Evolutionary conservation across 2,888 invertebrate genomes (phyloP).

Genomic region (Mechanitis mazaeus): DNA sequence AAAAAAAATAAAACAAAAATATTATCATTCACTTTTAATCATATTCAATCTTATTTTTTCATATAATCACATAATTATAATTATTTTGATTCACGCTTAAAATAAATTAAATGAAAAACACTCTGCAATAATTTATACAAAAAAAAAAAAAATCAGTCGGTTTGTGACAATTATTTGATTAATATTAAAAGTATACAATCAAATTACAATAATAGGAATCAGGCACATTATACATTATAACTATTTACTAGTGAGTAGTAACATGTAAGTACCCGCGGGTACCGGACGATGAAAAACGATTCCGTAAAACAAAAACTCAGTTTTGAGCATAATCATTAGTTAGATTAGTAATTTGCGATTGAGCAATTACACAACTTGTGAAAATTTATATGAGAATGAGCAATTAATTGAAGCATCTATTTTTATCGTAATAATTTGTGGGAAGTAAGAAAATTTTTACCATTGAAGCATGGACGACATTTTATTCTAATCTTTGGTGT

Average conservation of each 20-base stretch:
- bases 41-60: conserved; percentile 71
- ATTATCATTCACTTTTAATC: conserved; percentile 66
- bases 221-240: conserved; percentile 63
- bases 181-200: conserved; percentile 69
- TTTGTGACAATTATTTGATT: conserved; percentile 71
- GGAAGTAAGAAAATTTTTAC: conserved; percentile 44
- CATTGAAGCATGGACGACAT: conserved; percentile 49
- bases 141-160: conserved; percentile 64
- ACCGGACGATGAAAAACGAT: conserved; percentile 46
- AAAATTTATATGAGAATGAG: conserved; percentile 48
- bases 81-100: conserved; percentile 74
- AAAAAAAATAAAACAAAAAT: conserved; percentile 15
- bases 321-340: conserved; percentile 67
- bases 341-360: conserved; percentile 59
- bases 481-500: conserved; percentile 75
- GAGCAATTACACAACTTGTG: conserved; percentile 57
- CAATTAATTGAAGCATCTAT: conserved; percentile 51
- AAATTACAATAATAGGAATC: conserved; percentile 75
- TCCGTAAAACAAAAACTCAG: conserved; percentile 61
- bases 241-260: conserved; percentile 62
- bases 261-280: conserved; percentile 39
- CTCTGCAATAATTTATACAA: conserved; percentile 73
- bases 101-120: conserved; percentile 72
- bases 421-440: conserved; percentile 39
- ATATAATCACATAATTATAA: conserved; percentile 75